Evolutionary conservation across 2,888 invertebrate genomes (phyloP).

Genomic region (Taenaris catops): DNA sequence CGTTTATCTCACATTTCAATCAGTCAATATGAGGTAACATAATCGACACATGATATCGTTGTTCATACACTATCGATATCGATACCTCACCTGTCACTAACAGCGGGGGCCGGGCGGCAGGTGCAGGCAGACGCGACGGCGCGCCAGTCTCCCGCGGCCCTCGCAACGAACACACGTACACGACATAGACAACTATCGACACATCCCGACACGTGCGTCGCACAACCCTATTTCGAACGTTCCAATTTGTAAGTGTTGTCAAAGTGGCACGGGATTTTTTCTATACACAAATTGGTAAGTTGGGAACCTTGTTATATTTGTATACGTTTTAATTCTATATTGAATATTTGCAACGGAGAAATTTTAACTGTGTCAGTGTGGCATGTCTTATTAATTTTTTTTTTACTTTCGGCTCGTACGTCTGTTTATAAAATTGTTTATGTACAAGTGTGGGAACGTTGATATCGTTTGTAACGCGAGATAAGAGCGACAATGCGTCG

Average conservation of each 20-base stretch:
- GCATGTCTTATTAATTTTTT: conserved; percentile 24
- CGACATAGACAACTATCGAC: conserved; percentile 29
- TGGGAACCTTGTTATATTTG: background rate
- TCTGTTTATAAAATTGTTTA: conserved; percentile 23
- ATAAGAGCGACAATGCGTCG: conserved; percentile 35
- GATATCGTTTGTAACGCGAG: conserved; percentile 32
- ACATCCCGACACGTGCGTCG: conserved; percentile 65
- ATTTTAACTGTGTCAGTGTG: conserved; percentile 24
- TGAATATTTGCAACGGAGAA: conserved; percentile 16
- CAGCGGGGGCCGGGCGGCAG: conserved; percentile 65
- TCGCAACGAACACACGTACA: conserved; percentile 59
- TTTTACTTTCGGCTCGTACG: conserved; percentile 22
- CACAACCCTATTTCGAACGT: conserved; percentile 62
- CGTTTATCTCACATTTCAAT: too few relatives aligned
- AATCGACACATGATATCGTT: conserved; percentile 16
- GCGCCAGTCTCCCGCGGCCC: conserved; percentile 72
- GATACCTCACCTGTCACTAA: conserved; percentile 60
- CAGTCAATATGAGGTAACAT: conserved; percentile 11
- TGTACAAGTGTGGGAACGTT: conserved; percentile 19
- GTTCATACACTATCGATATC: conserved; percentile 52
- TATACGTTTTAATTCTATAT: conserved; percentile 3
- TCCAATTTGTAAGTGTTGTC: conserved; percentile 42
- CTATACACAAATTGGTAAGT: conserved; percentile 34
- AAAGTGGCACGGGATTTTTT: conserved; percentile 55
- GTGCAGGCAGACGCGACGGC: conserved; percentile 64